phyloP scores from a whole-genome alignment of 2,797 vertebrate species.

The Leptatherina wallacei region DNA sequence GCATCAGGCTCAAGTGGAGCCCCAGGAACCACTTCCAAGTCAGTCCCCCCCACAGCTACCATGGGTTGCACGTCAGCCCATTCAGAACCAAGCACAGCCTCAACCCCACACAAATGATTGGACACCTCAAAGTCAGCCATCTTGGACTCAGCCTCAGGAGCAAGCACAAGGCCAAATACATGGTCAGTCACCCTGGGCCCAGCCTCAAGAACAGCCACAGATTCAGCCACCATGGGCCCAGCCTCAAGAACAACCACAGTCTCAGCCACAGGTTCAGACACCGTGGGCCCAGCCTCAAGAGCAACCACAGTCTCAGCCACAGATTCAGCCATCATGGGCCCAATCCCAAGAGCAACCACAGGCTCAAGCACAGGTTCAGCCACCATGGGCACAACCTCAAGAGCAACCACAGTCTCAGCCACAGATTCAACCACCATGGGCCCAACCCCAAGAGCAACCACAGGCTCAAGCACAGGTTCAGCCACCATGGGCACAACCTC shows the following conservation, averaged over 20 bases:
- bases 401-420: constrained; percentile 60
- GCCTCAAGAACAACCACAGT: constrained; percentile 50
- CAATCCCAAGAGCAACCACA: constrained; percentile 54
- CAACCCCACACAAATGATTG: constrained; percentile 71
- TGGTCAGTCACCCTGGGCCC: constrained; percentile 61
- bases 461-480: constrained; percentile 61
- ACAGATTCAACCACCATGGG: constrained; percentile 56
- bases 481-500: constrained; percentile 36
- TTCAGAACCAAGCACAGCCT: constrained; percentile 66
- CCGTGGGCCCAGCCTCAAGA: constrained; percentile 64
- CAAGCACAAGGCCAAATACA: constrained; percentile 52
- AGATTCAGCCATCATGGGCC: constrained; percentile 57
- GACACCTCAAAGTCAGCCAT: constrained; percentile 70
- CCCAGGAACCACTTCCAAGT: constrained; percentile 62
- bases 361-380: constrained; percentile 47
- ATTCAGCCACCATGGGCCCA: constrained; percentile 58
- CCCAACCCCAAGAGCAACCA: constrained; percentile 61
- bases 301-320: constrained; percentile 60
- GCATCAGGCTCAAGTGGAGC: constrained; percentile 76
- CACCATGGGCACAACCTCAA: constrained; percentile 56
- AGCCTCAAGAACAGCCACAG: constrained; percentile 57
- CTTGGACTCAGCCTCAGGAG: constrained; percentile 70
- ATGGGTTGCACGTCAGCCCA: constrained; percentile 64
- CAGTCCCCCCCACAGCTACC: constrained; percentile 65
- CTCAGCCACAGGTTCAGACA: constrained; percentile 53